phyloP scores from a whole-genome alignment of 2,797 vertebrate genomes.

The Molothrus ater region DNA sequence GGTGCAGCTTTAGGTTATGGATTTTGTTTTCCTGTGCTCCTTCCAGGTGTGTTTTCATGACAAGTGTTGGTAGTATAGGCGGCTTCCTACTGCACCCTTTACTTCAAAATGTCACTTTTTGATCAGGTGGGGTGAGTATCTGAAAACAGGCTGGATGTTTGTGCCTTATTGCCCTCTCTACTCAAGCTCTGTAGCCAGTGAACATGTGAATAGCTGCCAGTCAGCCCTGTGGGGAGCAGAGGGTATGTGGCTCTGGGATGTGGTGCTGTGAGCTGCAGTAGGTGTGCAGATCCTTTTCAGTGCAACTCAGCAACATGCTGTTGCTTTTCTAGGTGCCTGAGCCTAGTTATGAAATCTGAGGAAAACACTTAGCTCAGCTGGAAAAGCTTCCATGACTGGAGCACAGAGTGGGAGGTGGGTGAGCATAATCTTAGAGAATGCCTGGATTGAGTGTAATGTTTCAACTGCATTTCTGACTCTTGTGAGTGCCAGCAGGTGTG shows the following conservation, averaged over 20 bases:
- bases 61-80: background rate
- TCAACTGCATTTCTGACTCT: conserved; percentile 6
- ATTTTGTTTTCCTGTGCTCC: background rate
- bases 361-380: conserved; percentile 29
- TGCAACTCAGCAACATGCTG: background rate
- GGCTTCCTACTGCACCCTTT: background rate
- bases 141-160: background rate
- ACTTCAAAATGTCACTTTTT: background rate
- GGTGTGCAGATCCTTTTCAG: background rate
- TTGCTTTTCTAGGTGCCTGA: conserved; percentile 38
- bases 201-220: background rate
- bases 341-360: conserved; percentile 24
- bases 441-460: background rate
- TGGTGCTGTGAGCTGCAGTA: background rate
- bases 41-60: background rate
- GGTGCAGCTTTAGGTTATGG: background rate
- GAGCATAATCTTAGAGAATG: background rate
- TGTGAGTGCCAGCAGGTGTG: background rate
- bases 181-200: background rate
- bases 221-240: background rate
- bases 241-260: background rate
- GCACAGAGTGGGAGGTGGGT: conserved; percentile 20
- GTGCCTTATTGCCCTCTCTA: background rate
- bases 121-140: background rate
- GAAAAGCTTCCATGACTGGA: conserved; percentile 20